Evolutionary conservation across 2,888 invertebrate species (phyloP).

Genomic region (Apamea sordens): DNA sequence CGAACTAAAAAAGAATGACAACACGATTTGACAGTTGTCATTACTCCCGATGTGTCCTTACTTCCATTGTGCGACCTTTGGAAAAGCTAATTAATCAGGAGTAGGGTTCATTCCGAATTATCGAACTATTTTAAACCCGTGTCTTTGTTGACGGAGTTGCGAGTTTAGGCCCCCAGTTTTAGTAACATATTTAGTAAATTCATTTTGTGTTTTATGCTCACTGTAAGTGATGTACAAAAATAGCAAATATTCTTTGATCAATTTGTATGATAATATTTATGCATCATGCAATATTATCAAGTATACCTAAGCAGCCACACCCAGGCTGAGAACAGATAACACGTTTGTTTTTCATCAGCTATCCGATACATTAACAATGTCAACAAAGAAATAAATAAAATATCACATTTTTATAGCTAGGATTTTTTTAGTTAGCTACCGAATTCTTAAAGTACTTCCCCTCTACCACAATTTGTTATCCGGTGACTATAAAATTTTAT

Average conservation of each 20-base stretch:
- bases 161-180: no score
- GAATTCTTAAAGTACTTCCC: not conserved
- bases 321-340: conserved; percentile 32
- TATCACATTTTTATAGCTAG: not conserved
- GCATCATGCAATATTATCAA: conserved; percentile 35
- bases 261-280: conserved; percentile 30
- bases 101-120: no score
- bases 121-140: no score
- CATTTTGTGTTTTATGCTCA: not conserved
- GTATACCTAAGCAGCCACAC: conserved; percentile 35
- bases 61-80: no score
- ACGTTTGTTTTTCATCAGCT: conserved; percentile 19
- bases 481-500: not conserved
- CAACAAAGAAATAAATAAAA: conserved; percentile 10
- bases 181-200: not conserved
- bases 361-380: conserved; percentile 24
- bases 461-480: no score
- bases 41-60: no score
- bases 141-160: no score
- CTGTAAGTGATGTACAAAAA: conserved; percentile 1
- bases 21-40: no score
- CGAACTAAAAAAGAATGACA: no score
- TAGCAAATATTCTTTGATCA: not conserved
- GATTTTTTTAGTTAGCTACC: not conserved
- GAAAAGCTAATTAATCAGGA: no score